Base-by-base conservation (phyloP, 1,140 invertebrate species). In the Drosophila carrolli region DNA sequence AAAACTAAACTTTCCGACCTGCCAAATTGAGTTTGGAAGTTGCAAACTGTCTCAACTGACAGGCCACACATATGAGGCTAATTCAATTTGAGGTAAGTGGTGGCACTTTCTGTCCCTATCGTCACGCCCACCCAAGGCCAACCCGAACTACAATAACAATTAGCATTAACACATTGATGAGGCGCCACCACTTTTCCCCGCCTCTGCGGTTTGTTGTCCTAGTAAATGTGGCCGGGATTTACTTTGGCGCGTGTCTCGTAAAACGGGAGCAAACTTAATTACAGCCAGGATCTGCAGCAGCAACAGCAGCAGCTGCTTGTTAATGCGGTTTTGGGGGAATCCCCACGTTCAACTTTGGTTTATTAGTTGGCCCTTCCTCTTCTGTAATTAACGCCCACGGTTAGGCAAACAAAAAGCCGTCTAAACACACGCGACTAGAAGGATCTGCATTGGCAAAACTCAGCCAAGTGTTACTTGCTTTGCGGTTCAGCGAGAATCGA, bases 21-120 rank as follows among this genome's bases (percentile, higher is more conserved):
- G 63, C 76, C 67, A 88, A 88, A 88, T 88, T 76, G 83, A 83
- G 83, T 88, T 89, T 65, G 78, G 46, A 75, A 75, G 65, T 88
- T 88, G 68, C 65, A 60, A 83, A 74, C 63, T 82, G 78, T 82
- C 82, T 75, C 73, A 59, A 54, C 54, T 61, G 70, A 44, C 68
- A 50, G 60, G 57, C 60, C 80, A 83, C 80, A 83, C 63, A 86
- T 65, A 84, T 61, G 63, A 67, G 58, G 65, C 70, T 75, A 78
- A 85, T 85, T 85, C 61, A 78, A 85, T 85, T 85, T 75, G 70
- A 75, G 78, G 68, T 85, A 88, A 83, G 76, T 46, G 65, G 60
- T 29, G 75, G 59, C 83, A 82, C 75, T 75, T 86, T 63, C 16
- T 50, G 61, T 68, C 40, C 40, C 55, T 10, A 0, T 4, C 37